Base-by-base conservation (phyloP, 2,888 invertebrate species). In the Carterocephalus palaemon region DNA sequence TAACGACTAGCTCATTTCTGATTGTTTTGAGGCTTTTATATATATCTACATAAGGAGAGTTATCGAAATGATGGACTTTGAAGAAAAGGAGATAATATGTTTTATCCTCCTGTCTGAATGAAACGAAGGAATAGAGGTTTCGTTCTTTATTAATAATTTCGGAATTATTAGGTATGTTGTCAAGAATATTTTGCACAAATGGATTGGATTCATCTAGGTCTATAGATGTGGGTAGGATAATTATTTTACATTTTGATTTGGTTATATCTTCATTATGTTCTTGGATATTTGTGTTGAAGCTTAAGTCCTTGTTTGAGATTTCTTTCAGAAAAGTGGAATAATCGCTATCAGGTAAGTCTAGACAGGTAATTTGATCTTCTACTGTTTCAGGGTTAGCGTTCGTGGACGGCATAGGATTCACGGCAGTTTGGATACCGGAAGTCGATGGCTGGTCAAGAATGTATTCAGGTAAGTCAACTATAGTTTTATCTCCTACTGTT, bases 41-140 rank as follows among this genome's bases (percentile, higher is more conserved):
- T n/a, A n/a, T n/a, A n/a, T n/a, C n/a, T n/a, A n/a, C n/a, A n/a
- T n/a, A n/a, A n/a, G n/a, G n/a, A n/a, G n/a, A n/a, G n/a, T 22
- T 34, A 48, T 28, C 38, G 22, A 49, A 49, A 22, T 49, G 43
- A 23, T 48, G 46, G 1, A 48, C 42, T 26, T 51, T 51, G 8
- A 16, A 37, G 23, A 42, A 51, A 10, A 51, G 15, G 19, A 48
- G 48, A 12, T 33, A 22, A 10, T n/a, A n/a, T n/a, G n/a, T n/a
- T n/a, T 45, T 42, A 23, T 43, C 20, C 24, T 43, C 33, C 6
- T 26, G 8, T n/a, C n/a, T 37, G n/a, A 43, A 29, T 17, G 32
- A 38, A 24, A 43, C 22, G 3, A 29, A 10, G 7, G 43, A 28
- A 13, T 47, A 12, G 12, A 49, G 13, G 6, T 28, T 8, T 41